Conservation (phyloP, 2,888 invertebrate species). For the Yponomeuta evonymella region DNA sequence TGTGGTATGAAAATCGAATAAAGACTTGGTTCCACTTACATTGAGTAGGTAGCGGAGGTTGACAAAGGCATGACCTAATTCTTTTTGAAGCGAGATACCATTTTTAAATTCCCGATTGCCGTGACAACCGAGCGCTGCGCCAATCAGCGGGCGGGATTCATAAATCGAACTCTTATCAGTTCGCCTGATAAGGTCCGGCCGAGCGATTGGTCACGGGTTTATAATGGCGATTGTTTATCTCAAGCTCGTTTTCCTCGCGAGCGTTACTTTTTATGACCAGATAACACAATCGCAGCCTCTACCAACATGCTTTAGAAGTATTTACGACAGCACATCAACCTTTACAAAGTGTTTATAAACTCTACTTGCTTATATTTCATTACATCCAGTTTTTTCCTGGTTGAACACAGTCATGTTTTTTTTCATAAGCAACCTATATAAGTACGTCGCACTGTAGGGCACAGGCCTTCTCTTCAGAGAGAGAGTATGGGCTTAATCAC, state of each 20-base stretch:
- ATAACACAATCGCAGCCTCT: not conserved
- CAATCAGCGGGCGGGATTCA: constrained; percentile 56
- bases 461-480: too few species aligned
- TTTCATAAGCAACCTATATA: too few species aligned
- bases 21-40: not conserved
- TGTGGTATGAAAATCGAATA: not conserved
- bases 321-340: too few species aligned
- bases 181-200: constrained; percentile 51
- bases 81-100: constrained; percentile 46
- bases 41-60: not conserved
- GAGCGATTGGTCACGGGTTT: constrained; percentile 62
- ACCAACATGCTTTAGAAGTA: not conserved
- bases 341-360: too few species aligned
- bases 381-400: too few species aligned
- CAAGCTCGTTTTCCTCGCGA: constrained; percentile 8
- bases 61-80: constrained; percentile 48
- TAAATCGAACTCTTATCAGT: constrained; percentile 68
- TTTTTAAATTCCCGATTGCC: constrained; percentile 53
- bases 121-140: constrained; percentile 35
- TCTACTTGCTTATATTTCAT: too few species aligned
- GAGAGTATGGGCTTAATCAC: too few species aligned
- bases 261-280: not conserved
- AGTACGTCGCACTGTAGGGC: too few species aligned
- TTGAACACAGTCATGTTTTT: too few species aligned
- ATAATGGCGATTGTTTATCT: constrained; percentile 48